Conservation (phyloP, 2,888 invertebrate species). For the Dasypogon diadema region DNA sequence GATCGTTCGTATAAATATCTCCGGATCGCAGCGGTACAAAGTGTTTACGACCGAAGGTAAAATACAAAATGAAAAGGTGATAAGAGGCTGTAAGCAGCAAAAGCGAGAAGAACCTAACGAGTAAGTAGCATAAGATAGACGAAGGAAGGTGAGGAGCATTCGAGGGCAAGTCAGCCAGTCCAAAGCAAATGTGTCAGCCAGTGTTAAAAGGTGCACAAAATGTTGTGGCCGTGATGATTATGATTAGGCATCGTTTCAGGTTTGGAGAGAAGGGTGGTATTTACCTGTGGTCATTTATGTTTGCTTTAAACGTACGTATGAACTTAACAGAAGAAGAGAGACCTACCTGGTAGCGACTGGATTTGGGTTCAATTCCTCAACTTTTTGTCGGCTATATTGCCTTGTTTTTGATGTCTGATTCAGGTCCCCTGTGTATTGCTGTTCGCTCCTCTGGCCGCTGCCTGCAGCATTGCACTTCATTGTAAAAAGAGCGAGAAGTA, state of each 20-base stretch:
- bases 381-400: constrained; percentile 2
- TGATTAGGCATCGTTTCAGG: constrained; percentile 16
- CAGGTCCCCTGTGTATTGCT: not conserved
- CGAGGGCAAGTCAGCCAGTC: not conserved
- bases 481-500: constrained; percentile 33
- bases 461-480: constrained; percentile 1
- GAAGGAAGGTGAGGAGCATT: not conserved
- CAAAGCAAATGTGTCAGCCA: constrained; percentile 20
- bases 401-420: constrained; percentile 32
- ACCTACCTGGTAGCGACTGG: constrained; percentile 1
- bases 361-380: not conserved
- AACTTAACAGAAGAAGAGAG: not conserved
- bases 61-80: constrained; percentile 35
- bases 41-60: constrained; percentile 40
- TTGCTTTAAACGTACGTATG: constrained; percentile 19
- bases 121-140: not conserved
- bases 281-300: constrained; percentile 48
- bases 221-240: constrained; percentile 37
- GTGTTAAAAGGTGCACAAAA: constrained; percentile 47
- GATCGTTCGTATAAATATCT: not conserved
- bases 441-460: not conserved
- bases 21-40: not conserved
- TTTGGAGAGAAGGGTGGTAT: constrained; percentile 14
- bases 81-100: constrained; percentile 32
- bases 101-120: constrained; percentile 6